A percentile compares a stretch with the other conserved stretches of the same genome.
phyloP scores from a whole-genome alignment of 2,113 vertebrate genomes.

The Carlito syrichta region DNA sequence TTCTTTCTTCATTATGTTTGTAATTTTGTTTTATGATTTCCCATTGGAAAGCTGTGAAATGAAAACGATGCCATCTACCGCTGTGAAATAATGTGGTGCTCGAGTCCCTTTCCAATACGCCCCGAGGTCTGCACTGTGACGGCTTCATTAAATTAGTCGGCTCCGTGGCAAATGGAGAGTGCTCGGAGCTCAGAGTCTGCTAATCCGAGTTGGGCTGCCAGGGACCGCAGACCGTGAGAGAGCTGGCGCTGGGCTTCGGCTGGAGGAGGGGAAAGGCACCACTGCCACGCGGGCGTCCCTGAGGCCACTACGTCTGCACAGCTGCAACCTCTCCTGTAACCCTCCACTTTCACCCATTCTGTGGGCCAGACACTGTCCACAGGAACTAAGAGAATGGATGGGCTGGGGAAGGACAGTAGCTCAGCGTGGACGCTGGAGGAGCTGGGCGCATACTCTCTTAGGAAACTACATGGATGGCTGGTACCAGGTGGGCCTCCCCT shows the following conservation, averaged over 20 bases:
- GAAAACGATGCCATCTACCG: constrained; percentile 76
- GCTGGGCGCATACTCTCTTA: too few relatives aligned
- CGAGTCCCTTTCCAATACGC: constrained; percentile 72
- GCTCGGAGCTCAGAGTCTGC: constrained; percentile 41
- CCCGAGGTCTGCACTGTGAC: constrained; percentile 71
- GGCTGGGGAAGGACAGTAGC: not conserved
- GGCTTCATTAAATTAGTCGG: constrained; percentile 76
- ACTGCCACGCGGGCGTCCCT: rapidly evolving
- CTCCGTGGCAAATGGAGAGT: constrained; percentile 70
- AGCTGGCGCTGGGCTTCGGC: not conserved
- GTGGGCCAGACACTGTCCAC: not conserved
- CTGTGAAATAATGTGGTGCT: constrained; percentile 75
- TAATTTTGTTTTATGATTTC: constrained; percentile 78
- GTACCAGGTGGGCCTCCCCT: too few relatives aligned
- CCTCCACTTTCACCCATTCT: not conserved
- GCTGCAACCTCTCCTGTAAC: not conserved
- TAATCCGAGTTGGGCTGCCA: constrained; percentile 53
- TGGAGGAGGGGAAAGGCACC: not conserved
- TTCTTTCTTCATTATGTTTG: constrained; percentile 72
- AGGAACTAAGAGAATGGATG: not conserved
- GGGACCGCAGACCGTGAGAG: not conserved
- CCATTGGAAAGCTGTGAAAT: constrained; percentile 64
- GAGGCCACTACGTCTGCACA: not conserved
- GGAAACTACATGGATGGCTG: too few relatives aligned
- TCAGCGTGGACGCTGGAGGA: too few relatives aligned